These are phyloP conservation scores for Lipophrys pholis DNA, from an alignment of 2,113 vertebrate species.

Conservation along the genomic window DNA sequence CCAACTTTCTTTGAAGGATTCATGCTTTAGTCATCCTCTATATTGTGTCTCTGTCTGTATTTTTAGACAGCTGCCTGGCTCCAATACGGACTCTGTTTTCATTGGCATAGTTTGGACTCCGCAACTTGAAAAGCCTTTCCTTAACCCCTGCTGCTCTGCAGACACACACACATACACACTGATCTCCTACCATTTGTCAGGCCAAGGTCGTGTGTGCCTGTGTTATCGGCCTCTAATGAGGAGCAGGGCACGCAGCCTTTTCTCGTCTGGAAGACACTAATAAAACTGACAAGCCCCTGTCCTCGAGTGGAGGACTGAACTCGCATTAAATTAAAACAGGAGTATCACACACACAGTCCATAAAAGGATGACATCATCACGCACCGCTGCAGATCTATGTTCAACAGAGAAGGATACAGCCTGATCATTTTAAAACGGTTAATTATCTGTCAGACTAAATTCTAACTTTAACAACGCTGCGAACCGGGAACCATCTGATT, in stretches of 20 bases:
- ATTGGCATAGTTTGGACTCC: slow-evolving; percentile 78
- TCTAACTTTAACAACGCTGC: background rate
- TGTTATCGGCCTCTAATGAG: slow-evolving; percentile 80
- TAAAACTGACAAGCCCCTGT: slow-evolving; percentile 74
- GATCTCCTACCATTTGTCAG: slow-evolving; percentile 72
- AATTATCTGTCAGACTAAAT: background rate
- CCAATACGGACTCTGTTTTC: slow-evolving; percentile 77
- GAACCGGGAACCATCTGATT: slow-evolving; percentile 23
- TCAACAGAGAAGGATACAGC: background rate
- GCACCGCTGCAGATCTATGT: background rate
- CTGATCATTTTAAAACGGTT: background rate
- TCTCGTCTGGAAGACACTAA: slow-evolving; percentile 73
- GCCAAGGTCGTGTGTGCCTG: slow-evolving; percentile 68
- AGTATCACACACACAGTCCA: slow-evolving; percentile 37
- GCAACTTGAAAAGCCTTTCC: slow-evolving; percentile 79
- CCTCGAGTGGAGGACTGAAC: slow-evolving; percentile 34
- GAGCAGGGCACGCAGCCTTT: slow-evolving; percentile 75
- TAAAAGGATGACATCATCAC: slow-evolving; percentile 33
- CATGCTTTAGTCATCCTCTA: slow-evolving; percentile 70
- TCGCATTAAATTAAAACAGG: slow-evolving; percentile 40
- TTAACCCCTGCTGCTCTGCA: slow-evolving; percentile 69
- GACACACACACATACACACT: slow-evolving; percentile 12
- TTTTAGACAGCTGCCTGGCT: slow-evolving; percentile 80
- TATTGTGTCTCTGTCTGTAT: slow-evolving; percentile 80
- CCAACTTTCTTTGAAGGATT: slow-evolving; percentile 59